Evolutionary conservation across 2,888 invertebrate genomes (phyloP).

Genomic region (Disparrhopalites patrizii): DNA sequence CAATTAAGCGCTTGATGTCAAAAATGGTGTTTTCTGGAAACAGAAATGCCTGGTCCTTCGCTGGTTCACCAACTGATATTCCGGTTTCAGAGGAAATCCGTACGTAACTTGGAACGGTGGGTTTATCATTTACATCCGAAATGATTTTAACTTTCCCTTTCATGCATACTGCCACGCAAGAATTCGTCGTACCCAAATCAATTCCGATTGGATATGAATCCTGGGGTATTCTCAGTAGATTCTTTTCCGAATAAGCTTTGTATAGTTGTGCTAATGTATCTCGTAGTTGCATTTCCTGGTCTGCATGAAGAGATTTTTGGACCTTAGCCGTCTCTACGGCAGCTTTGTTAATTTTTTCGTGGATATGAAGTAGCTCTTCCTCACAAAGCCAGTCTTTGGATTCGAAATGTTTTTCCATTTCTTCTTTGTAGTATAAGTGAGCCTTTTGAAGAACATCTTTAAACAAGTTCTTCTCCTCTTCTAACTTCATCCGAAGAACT

Average conservation of each 20-base stretch:
- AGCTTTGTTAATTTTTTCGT: background rate
- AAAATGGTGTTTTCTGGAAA: slow-evolving; percentile 48
- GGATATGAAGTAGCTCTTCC: background rate
- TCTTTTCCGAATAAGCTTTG: slow-evolving; percentile 2
- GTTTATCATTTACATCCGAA: slow-evolving; percentile 6
- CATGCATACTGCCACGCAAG: slow-evolving; percentile 35
- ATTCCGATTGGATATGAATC: slow-evolving; percentile 34
- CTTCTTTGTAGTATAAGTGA: slow-evolving; percentile 3
- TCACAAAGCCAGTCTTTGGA: background rate
- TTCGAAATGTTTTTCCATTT: background rate
- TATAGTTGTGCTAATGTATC: too few relatives aligned
- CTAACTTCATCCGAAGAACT: slow-evolving; percentile 1
- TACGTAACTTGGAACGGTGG: slow-evolving; percentile 76
- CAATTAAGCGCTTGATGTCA: slow-evolving; percentile 92
- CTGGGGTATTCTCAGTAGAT: background rate
- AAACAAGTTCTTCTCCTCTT: background rate
- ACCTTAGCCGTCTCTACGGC: slow-evolving; percentile 7
- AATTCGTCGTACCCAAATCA: slow-evolving; percentile 38
- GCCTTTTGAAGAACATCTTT: background rate
- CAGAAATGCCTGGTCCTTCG: slow-evolving; percentile 67
- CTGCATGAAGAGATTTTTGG: background rate
- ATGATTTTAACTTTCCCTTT: slow-evolving; percentile 33
- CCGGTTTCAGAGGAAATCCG: slow-evolving; percentile 80
- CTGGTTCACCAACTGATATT: slow-evolving; percentile 72
- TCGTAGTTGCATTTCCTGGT: slow-evolving; percentile 10